Conservation (phyloP, 2,113 vertebrate species). For the Clupea harengus region DNA sequence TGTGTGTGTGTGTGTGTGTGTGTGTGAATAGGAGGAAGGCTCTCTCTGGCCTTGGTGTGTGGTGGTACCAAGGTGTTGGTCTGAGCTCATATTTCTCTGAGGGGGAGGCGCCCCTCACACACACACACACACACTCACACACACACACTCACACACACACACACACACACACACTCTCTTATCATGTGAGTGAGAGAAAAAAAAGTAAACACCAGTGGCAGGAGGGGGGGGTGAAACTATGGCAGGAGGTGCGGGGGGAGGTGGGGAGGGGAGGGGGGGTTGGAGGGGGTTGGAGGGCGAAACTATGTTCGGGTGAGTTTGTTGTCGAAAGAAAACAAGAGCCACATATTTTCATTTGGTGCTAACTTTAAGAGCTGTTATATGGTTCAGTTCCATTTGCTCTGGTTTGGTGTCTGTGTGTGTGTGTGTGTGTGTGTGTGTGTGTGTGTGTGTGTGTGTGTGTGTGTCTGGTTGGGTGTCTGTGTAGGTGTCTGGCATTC, state of each 20-base stretch:
- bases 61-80: slow-evolving; percentile 19
- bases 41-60: slow-evolving; percentile 13
- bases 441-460: not conserved
- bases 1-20: too few relatives aligned
- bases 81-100: not conserved
- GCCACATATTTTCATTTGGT: not conserved
- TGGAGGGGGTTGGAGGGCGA: not conserved
- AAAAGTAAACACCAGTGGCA: not conserved
- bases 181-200: slow-evolving; percentile 13
- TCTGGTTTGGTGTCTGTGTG: not conserved
- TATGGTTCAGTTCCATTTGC: not conserved
- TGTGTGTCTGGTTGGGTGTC: not conserved
- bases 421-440: not conserved
- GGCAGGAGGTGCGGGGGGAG: not conserved
- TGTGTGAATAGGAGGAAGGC: not conserved
- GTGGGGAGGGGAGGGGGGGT: not conserved
- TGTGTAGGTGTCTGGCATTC: not conserved
- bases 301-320: not conserved
- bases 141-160: too few relatives aligned
- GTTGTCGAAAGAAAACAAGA: not conserved
- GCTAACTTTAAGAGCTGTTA: not conserved
- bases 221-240: not conserved
- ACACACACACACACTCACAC: too few relatives aligned
- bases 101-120: not conserved
- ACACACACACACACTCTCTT: too few relatives aligned